Conservation (phyloP, 2,113 vertebrate genomes). For the Todiramphus saurophagus region DNA sequence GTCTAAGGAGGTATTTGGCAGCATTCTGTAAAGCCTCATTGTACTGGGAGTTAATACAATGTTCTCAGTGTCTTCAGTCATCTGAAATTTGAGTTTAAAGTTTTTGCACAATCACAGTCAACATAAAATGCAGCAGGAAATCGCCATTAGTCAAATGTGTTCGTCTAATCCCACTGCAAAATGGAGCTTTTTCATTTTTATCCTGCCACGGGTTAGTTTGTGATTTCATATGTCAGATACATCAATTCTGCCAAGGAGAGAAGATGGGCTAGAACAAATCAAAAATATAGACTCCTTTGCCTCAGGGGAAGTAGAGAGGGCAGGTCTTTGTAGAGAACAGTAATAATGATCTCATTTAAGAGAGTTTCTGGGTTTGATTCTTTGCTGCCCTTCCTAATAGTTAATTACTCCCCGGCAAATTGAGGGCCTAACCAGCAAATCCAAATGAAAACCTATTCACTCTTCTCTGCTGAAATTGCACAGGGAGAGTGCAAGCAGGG, state of each 20-base stretch:
- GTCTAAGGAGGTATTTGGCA: constrained; percentile 4
- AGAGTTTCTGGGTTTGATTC: constrained; percentile 39
- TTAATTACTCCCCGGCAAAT: constrained; percentile 50
- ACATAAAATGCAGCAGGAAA: constrained; percentile 70
- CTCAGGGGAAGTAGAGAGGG: constrained; percentile 1
- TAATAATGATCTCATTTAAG: constrained; percentile 56
- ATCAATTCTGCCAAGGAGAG: constrained; percentile 70
- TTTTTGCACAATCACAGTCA: constrained; percentile 58
- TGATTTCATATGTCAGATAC: constrained; percentile 73
- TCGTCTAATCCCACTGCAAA: constrained; percentile 74
- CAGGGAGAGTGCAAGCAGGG: fast-evolving
- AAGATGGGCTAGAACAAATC: constrained; percentile 52
- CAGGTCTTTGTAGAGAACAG: constrained; percentile 29
- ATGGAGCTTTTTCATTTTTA: constrained; percentile 72
- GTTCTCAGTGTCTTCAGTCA: constrained; percentile 28
- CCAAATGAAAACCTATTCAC: neutral
- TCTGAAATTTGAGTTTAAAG: constrained; percentile 62
- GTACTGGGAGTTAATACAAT: constrained; percentile 11
- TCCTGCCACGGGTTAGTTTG: constrained; percentile 76
- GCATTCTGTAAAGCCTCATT: constrained; percentile 14
- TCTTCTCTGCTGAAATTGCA: neutral
- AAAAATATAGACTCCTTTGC: constrained; percentile 48
- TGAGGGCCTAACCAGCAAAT: constrained; percentile 20
- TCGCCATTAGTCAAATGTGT: constrained; percentile 69
- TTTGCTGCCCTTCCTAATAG: constrained; percentile 27